phyloP scores from a whole-genome alignment of 2,888 invertebrate species.

The Patella pellucida region DNA sequence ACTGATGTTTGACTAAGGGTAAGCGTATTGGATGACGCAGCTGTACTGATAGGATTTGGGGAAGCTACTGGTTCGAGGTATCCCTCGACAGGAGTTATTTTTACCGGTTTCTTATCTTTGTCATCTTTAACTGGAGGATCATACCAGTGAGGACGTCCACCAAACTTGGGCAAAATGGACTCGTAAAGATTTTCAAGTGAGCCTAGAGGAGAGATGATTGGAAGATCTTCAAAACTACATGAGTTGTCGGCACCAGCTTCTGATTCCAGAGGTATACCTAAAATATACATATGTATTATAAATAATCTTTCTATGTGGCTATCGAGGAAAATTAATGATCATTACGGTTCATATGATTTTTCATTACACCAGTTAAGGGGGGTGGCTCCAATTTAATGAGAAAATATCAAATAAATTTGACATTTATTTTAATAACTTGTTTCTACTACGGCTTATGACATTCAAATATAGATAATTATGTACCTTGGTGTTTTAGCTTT shows the following conservation, averaged over 20 bases:
- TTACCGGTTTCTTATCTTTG: conserved; percentile 27
- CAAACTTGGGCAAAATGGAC: conserved; percentile 54
- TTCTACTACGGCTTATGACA: too few species aligned
- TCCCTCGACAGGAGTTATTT: conserved; percentile 49
- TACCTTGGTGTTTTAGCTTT: too few species aligned
- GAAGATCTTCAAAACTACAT: conserved; percentile 47
- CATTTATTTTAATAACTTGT: too few species aligned
- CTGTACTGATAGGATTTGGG: conserved; percentile 29
- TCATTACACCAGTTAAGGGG: too few species aligned
- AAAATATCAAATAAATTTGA: too few species aligned
- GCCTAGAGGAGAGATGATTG: conserved; percentile 57
- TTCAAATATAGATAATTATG: too few species aligned
- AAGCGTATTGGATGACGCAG: neutral
- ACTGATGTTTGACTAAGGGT: conserved; percentile 13
- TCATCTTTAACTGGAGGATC: conserved; percentile 42
- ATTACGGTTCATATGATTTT: too few species aligned
- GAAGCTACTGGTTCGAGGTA: conserved; percentile 56
- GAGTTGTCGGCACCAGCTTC: conserved; percentile 39
- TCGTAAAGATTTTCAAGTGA: conserved; percentile 64
- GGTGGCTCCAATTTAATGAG: too few species aligned
- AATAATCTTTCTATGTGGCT: too few species aligned
- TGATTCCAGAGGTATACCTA: conserved; percentile 18
- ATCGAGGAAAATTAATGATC: too few species aligned
- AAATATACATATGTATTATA: neutral
- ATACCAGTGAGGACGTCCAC: conserved; percentile 42